Evolutionary conservation across 2,888 invertebrate species (phyloP).

Genomic region (Sclerodermus sp.): DNA sequence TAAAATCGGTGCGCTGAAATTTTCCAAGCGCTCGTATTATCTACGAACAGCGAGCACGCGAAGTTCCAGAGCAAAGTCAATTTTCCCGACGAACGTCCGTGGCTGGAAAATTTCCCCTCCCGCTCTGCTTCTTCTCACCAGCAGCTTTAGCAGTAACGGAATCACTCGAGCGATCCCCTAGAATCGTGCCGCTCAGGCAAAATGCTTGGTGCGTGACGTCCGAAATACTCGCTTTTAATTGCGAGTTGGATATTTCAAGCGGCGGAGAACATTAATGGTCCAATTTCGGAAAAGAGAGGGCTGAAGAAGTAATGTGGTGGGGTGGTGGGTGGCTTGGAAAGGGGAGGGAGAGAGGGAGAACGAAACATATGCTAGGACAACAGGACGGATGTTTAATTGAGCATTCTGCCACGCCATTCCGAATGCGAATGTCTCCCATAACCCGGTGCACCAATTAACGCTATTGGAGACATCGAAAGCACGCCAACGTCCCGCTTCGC

Average conservation of each 20-base stretch:
- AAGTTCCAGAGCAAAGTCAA: no score
- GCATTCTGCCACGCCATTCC: constrained; percentile 23
- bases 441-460: constrained; percentile 39
- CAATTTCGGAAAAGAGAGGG: constrained; percentile 8
- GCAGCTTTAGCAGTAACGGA: not conserved
- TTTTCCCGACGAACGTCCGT: no score
- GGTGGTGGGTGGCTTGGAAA: no score
- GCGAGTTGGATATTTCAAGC: constrained; percentile 20
- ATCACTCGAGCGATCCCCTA: constrained; percentile 3
- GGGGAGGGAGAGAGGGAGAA: constrained; percentile 8
- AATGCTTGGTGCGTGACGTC: not conserved
- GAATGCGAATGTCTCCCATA: constrained; percentile 37
- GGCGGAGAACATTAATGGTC: constrained; percentile 25
- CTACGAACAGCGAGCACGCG: no score
- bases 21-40: no score
- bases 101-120: not conserved
- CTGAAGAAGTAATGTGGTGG: no score
- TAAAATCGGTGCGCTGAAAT: no score
- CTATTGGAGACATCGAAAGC: constrained; percentile 30
- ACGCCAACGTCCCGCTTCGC: constrained; percentile 3
- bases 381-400: constrained; percentile 34
- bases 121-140: not conserved
- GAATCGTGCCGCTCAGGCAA: not conserved
- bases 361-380: constrained; percentile 21
- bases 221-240: constrained; percentile 24